Conservation (phyloP, 2,888 invertebrate species). For the Imbricaverruca yamaguchii region DNA sequence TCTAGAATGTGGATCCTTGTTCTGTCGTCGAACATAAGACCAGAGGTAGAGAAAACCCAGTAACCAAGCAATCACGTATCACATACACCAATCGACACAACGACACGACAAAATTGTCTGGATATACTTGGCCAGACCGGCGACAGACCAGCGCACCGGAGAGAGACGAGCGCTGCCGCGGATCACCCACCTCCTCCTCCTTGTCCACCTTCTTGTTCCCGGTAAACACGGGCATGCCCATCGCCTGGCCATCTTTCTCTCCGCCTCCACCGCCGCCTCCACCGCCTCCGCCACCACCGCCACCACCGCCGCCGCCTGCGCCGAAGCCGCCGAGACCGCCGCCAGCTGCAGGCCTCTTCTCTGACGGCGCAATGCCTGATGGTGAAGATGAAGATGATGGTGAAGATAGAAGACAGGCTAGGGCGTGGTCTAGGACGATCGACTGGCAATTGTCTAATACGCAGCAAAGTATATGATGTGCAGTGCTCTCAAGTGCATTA, state of each 20-base stretch:
- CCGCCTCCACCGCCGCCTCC: conserved; percentile 33
- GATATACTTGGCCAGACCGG: too few relatives aligned
- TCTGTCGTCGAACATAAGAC: too few relatives aligned
- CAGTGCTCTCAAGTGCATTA: too few relatives aligned
- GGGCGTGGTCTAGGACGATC: background rate
- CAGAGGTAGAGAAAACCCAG: too few relatives aligned
- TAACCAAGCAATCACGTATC: too few relatives aligned
- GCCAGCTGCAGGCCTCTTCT: background rate
- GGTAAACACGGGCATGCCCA: conserved; percentile 23
- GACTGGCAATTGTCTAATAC: background rate
- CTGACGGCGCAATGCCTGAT: background rate
- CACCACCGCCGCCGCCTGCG: conserved; percentile 25
- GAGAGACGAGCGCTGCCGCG: too few relatives aligned
- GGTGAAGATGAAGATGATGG: too few relatives aligned
- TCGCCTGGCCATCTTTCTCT: conserved; percentile 3
- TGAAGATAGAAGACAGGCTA: background rate
- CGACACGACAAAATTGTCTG: too few relatives aligned
- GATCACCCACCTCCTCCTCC: conserved; percentile 34
- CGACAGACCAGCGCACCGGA: too few relatives aligned
- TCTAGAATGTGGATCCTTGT: too few relatives aligned
- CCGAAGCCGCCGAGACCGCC: conserved; percentile 31
- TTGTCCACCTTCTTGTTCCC: conserved; percentile 38
- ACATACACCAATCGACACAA: too few relatives aligned
- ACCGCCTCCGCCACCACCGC: conserved; percentile 31
- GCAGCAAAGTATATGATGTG: background rate